Evolutionary conservation across 1,140 invertebrate genomes (phyloP), one percentile per base, ranked within the genome.

Genomic region (Cyrtorhinus lividipennis): DNA sequence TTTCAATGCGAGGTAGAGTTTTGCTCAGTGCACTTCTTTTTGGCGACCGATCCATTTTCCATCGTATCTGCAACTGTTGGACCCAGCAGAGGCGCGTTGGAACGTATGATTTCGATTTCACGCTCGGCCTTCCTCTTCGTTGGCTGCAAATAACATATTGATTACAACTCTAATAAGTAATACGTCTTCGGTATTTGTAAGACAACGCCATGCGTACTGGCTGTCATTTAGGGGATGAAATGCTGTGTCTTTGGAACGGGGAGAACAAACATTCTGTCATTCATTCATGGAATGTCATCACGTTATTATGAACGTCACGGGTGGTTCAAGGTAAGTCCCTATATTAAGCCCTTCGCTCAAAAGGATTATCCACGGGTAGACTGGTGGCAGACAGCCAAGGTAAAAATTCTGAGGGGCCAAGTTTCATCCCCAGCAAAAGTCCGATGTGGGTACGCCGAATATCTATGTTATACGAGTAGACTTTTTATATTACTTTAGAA

Each of bases 91-190:
- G n/a, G n/a, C n/a, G n/a, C 13, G 30, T 67, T 65, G 10, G 64
- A 64, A 15, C 59, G 62, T 13, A 45, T 56, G 27, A 67, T 66
- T 8, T 62, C 62, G 60, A 67, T 62, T 53, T 20, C 10, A 13
- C 56, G 30, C 30, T 59, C 65, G 3, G 24, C 26, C 15, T 20
- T 20, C 12, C 12, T 53, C 10, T 53, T 22, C 12, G 20, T 20
- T 5, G 48, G 48, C 48, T 53, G 48, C 20, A 44, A 44, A 44
- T n/a, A n/a, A 44, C 8, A 44, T n/a, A 44, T 10, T 10, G n/a
- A 8, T 10, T 10, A 44, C 8, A 10, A 44, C 8, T 10, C n/a
- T n/a, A 44, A 10, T 44, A 44, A 44, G n/a, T 10, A 44, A 44
- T 10, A 44, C 38, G 38, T n/a, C n/a, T n/a, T n/a, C n/a, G n/a